Evolutionary conservation across 2,888 invertebrate genomes (phyloP).

Genomic region (Stenoptilia bipunctidactyla): DNA sequence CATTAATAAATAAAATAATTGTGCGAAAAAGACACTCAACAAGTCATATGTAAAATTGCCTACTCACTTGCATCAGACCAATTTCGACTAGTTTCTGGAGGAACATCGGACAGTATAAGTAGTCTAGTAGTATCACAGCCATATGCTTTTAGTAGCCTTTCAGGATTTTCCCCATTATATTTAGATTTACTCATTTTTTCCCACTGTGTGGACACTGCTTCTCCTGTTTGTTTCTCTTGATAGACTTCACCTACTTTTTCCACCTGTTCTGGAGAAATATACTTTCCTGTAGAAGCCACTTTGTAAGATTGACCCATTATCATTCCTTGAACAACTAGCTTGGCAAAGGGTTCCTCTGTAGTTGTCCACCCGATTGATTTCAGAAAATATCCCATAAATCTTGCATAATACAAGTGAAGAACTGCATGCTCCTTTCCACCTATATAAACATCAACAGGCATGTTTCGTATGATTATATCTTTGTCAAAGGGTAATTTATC

Average conservation of each 20-base stretch:
- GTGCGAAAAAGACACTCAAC: not conserved
- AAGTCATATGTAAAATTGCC: not conserved
- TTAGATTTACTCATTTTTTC: constrained; percentile 99
- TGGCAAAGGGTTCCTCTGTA: constrained; percentile 89
- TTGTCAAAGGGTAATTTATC: constrained; percentile 75
- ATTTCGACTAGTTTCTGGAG: constrained; percentile 88
- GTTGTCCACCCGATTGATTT: constrained; percentile 82
- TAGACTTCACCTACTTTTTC: constrained; percentile 72
- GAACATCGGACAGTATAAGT: constrained; percentile 89
- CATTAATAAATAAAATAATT: not conserved
- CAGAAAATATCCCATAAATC: constrained; percentile 94
- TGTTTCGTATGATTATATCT: constrained; percentile 61
- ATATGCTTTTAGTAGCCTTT: constrained; percentile 81
- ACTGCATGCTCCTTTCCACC: constrained; percentile 98
- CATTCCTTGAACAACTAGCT: constrained; percentile 95
- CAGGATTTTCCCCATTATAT: constrained; percentile 95
- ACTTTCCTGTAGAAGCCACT: constrained; percentile 82
- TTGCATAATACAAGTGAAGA: constrained; percentile 95
- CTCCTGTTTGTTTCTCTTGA: constrained; percentile 74
- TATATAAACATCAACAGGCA: constrained; percentile 96
- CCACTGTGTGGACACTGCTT: constrained; percentile 81
- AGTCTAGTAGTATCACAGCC: constrained; percentile 93
- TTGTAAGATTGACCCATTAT: constrained; percentile 88
- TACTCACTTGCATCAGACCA: constrained; percentile 89
- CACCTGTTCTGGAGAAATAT: constrained; percentile 77